Base-by-base conservation (phyloP, 2,113 vertebrate genomes). In the Alectura lathami region DNA sequence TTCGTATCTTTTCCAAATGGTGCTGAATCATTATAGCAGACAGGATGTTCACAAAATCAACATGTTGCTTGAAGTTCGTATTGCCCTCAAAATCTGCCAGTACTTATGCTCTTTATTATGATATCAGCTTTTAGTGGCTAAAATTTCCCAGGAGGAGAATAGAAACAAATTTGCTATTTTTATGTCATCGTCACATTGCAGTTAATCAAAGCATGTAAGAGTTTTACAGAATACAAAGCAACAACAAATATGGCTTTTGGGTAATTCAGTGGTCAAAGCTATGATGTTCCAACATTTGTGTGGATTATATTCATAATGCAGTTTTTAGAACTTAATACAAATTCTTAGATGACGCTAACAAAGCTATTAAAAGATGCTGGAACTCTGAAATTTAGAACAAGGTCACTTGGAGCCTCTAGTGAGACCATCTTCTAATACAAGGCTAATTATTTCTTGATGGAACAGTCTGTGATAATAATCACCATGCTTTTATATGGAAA, bases 281-380 rank as follows among this genome's bases (percentile, higher is more conserved):
- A 67, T 70, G 56, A 54, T 82, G 54, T 90, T 97, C 85, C 93
- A 90, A 69, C 86, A 84, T 92, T 96, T 97, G n/a, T 84, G 40
- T 93, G 93, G 43, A 30, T 85, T 93, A 62, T 86, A 95, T 93
- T 97, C 30, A 48, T 88, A 91, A 94, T 77, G 74, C 67, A 77
- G 53, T 92, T 97, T 97, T 96, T 95, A 97, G 93, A 96, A 92
- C 93, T 96, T 97, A 94, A 92, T 96, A 82, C 91, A 91, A 95
- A 91, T 96, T 93, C 29, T 43, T 96, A 86, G 86, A 86, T 96
- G 80, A 94, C 97, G 88, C 85, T 79, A 91, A 90, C 83, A 77
- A 74, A 4, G 51, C 96, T 97, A 96, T 97, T 97, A 97, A 97
- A 97, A 97, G 96, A 94, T 97, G 75, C 84, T 91, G 94, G 86